Conservation (phyloP, 2,113 vertebrate genomes). For the Microtus pennsylvanicus region DNA sequence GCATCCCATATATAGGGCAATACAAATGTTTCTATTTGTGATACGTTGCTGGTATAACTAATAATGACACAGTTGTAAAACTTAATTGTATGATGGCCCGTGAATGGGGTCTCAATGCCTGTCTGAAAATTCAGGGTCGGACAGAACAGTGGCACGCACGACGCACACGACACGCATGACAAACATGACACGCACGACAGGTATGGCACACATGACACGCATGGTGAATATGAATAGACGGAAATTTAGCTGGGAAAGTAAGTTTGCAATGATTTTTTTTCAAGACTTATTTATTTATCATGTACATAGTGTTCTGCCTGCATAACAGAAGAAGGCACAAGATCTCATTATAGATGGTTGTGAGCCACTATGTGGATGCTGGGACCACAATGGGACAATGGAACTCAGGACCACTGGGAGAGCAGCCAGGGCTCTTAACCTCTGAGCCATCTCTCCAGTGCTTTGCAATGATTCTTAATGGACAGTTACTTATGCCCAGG, state of each 20-base stretch:
- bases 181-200: too few relatives aligned
- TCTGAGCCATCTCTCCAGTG: too few relatives aligned
- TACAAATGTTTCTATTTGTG: conserved; percentile 15
- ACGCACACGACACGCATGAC: too few relatives aligned
- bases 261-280: background rate
- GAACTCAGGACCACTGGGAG: too few relatives aligned
- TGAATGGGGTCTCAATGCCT: background rate
- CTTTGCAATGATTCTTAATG: background rate
- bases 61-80: background rate
- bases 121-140: background rate
- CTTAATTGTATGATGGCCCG: background rate
- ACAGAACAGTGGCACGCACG: background rate
- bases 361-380: too few relatives aligned
- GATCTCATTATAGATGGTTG: too few relatives aligned
- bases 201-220: too few relatives aligned
- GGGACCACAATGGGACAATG: too few relatives aligned
- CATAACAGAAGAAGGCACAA: too few relatives aligned
- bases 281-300: too few relatives aligned
- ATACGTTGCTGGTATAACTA: background rate
- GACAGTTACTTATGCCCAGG: background rate
- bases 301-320: too few relatives aligned
- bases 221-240: background rate
- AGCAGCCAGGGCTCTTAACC: too few relatives aligned
- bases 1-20: background rate
- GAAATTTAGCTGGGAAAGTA: background rate